Evolutionary conservation across 2,888 invertebrate genomes (phyloP).

Genomic region (Lacanobia oleracea): DNA sequence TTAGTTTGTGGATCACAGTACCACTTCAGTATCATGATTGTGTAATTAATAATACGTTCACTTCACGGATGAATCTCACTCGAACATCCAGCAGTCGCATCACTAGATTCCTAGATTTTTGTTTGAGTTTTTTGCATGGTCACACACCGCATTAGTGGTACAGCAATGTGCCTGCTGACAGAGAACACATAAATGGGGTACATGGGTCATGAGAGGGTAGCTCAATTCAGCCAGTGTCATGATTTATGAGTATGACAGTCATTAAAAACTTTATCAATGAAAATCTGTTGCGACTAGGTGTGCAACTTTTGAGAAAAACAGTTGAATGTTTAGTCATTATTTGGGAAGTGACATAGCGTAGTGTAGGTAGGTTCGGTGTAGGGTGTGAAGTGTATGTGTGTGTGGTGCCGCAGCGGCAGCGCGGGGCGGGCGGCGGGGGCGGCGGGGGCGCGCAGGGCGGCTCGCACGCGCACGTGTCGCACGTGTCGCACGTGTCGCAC

Average conservation of each 20-base stretch:
- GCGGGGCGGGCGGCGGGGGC: conserved; percentile 63
- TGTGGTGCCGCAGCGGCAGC: conserved; percentile 71
- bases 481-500: conserved; percentile 60
- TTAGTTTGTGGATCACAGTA: conserved; percentile 76
- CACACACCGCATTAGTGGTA: conserved; percentile 60
- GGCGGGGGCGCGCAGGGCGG: conserved; percentile 30
- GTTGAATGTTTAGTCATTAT: conserved; percentile 27
- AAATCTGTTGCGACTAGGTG: conserved; percentile 4
- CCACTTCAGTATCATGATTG: conserved; percentile 57
- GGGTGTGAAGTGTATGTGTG: conserved; percentile 68
- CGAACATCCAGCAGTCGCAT: conserved; percentile 61
- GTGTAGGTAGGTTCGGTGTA: conserved; percentile 28
- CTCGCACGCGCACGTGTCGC: too few species aligned
- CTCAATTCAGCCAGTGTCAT: conserved; percentile 17
- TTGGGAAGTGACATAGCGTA: conserved; percentile 6
- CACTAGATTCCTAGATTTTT: conserved; percentile 59
- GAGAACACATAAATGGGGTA: conserved; percentile 41
- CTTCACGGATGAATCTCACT: conserved; percentile 56
- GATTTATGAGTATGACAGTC: conserved; percentile 2
- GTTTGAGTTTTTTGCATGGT: conserved; percentile 72
- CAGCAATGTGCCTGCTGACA: conserved; percentile 46
- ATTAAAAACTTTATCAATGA: not conserved
- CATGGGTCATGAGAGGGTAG: conserved; percentile 25
- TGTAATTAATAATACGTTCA: conserved; percentile 64
- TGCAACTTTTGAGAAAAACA: conserved; percentile 20